Conservation (phyloP, 2,797 vertebrate genomes). For the Anguilla megastoma region DNA sequence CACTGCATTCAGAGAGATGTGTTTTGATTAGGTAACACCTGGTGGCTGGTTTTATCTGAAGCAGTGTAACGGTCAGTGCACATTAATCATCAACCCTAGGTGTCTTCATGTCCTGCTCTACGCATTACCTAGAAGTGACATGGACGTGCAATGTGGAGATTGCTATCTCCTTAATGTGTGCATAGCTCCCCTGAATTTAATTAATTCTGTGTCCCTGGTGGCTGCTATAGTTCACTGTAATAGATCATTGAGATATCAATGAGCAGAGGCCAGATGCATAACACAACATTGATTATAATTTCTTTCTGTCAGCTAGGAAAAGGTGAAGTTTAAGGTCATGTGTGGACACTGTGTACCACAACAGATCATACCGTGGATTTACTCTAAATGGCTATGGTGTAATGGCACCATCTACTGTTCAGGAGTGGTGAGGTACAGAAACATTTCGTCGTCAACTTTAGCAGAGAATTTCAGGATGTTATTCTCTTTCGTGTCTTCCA, state of each 20-base stretch:
- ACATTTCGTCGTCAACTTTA: neutral
- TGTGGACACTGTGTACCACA: neutral
- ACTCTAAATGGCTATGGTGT: neutral
- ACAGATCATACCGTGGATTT: neutral
- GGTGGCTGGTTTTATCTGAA: neutral
- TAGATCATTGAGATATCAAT: slow-evolving; percentile 1
- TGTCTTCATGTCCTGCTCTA: neutral
- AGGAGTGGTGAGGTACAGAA: neutral
- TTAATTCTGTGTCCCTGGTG: neutral
- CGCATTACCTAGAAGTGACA: neutral
- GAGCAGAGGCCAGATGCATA: neutral
- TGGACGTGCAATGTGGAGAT: neutral
- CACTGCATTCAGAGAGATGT: neutral
- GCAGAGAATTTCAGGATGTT: neutral
- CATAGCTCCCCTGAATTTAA: neutral
- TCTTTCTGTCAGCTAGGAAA: neutral
- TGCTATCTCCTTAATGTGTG: slow-evolving; percentile 3
- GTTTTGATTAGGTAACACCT: neutral
- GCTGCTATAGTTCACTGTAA: neutral
- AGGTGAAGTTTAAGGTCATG: neutral
- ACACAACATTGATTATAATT: neutral
- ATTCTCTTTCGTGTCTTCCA: neutral
- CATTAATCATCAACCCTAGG: neutral
- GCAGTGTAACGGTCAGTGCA: neutral
- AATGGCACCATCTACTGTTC: slow-evolving; percentile 47